Evolutionary conservation across 2,113 vertebrate genomes (phyloP).

Genomic region (Merops nubicus): DNA sequence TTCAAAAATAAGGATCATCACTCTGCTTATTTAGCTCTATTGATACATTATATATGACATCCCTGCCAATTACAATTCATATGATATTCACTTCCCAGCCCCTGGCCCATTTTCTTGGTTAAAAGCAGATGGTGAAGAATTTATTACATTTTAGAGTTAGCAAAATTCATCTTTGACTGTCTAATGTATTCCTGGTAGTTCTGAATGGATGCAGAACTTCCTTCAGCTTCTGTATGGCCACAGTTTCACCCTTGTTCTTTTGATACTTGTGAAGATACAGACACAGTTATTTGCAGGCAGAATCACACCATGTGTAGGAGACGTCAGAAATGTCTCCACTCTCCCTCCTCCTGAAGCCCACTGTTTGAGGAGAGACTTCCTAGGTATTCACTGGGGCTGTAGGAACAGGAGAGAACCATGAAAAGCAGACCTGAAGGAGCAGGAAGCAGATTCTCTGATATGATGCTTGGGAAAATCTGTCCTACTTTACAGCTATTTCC

Average conservation of each 20-base stretch:
- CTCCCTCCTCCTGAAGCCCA: neutral
- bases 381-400: neutral
- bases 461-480: neutral
- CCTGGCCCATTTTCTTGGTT: neutral
- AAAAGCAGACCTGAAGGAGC: neutral
- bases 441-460: neutral
- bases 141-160: neutral
- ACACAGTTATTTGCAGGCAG: neutral
- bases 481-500: neutral
- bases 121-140: neutral
- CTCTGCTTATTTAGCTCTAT: neutral
- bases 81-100: neutral
- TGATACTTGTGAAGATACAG: neutral
- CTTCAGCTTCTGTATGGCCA: neutral
- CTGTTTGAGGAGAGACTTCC: neutral
- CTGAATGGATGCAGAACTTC: neutral
- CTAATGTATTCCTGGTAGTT: neutral
- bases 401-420: neutral
- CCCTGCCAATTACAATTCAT: neutral
- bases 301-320: accelerated
- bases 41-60: neutral
- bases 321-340: neutral
- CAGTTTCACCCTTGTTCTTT: neutral
- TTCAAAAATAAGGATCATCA: neutral
- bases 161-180: neutral